phyloP scores from a whole-genome alignment of 2,797 vertebrate species.

The Gymnothorax javanicus region DNA sequence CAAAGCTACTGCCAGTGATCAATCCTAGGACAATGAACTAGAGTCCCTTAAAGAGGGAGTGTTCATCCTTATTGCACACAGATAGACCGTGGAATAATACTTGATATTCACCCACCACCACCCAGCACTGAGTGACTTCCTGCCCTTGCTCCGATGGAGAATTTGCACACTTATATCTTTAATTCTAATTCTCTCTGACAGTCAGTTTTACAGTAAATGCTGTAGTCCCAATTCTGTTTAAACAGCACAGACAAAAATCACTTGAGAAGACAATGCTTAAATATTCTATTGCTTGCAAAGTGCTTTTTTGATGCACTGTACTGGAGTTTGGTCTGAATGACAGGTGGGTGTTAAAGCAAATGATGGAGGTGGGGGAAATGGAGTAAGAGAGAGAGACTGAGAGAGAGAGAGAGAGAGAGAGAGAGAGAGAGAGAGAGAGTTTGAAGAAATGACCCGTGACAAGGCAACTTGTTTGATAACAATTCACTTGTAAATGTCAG shows the following conservation, averaged over 20 bases:
- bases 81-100: slow-evolving; percentile 66
- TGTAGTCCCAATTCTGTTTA: slow-evolving; percentile 74
- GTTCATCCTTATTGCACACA: slow-evolving; percentile 51
- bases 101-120: slow-evolving; percentile 68
- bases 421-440: slow-evolving; percentile 37
- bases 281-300: slow-evolving; percentile 49
- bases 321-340: slow-evolving; percentile 58
- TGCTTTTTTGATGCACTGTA: slow-evolving; percentile 42
- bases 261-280: slow-evolving; percentile 59
- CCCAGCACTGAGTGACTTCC: slow-evolving; percentile 54
- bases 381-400: slow-evolving; percentile 34
- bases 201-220: slow-evolving; percentile 55
- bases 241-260: slow-evolving; percentile 64
- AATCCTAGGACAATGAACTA: slow-evolving; percentile 81
- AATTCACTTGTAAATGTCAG: slow-evolving; percentile 67
- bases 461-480: slow-evolving; percentile 58
- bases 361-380: slow-evolving; percentile 37
- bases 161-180: slow-evolving; percentile 11
- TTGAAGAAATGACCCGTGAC: slow-evolving; percentile 65
- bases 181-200: background rate
- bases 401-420: slow-evolving; percentile 33
- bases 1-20: slow-evolving; percentile 74
- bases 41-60: slow-evolving; percentile 69
- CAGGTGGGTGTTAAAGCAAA: slow-evolving; percentile 52
- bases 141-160: slow-evolving; percentile 37